Evolutionary conservation across 2,888 invertebrate species (phyloP), one percentile per base, ranked within the genome.

Genomic region (Plebejus argus): DNA sequence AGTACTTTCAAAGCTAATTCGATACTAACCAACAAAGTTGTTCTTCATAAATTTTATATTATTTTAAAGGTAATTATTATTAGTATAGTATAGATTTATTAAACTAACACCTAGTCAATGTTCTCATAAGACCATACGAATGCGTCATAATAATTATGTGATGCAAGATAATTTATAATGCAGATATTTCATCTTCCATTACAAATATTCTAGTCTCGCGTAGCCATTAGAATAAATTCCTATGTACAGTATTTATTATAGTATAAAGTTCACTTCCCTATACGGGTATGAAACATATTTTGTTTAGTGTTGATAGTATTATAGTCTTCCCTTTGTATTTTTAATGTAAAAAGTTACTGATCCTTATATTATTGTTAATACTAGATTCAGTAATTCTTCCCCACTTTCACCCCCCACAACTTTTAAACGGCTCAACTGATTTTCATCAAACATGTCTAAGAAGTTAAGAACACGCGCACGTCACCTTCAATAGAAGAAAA

Each of bases 141-240:
- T 28, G 61, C 61, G 66, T 66, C 28, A 66, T 33, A 1, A n/a
- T n/a, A n/a, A n/a, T 28, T 28, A 28, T 66, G 28, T 28, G 28
- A 33, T 28, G 28, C 12, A 66, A 33, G 28, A 10, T 18, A 66
- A 66, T 23, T 66, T 66, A 33, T 66, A 61, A 61, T 66, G 66
- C 66, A 66, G 66, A 66, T 66, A 28, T 66, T 33, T 66, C 66
- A 28, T 66, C 66, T 33, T 66, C 28, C 15, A 66, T 66, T 66
- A 18, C 28, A 66, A 66, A 66, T 66, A 66, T 66, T 66, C 66
- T 33, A 66, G 66, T 15, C 66, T 28, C 28, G 61, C 20, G 12
- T 61, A 61, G 28, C 15, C 28, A 66, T 66, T 61, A 61, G 5
- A 33, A 66, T 66, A 66, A 66, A 66, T 66, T 15, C 66, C 66